A percentile compares a stretch with the other conserved stretches of the same genome.
Conservation (phyloP, 2,888 invertebrate species). For the Agrypnus murinus region DNA sequence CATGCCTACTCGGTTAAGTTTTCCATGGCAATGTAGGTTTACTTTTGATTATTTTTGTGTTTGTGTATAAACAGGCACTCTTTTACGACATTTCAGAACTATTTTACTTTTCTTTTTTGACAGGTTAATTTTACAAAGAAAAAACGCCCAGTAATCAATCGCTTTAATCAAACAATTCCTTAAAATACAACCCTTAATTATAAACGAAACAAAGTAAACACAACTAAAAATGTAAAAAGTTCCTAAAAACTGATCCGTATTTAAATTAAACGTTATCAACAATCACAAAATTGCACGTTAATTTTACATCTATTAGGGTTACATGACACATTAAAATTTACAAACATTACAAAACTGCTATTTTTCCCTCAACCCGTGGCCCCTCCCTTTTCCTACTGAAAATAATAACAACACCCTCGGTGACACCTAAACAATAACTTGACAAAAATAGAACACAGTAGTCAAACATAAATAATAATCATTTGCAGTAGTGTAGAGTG, state of each 20-base stretch:
- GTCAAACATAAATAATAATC: conserved; percentile 69
- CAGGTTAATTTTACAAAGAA: too few relatives aligned
- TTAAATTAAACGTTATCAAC: neutral
- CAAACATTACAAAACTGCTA: conserved; percentile 46
- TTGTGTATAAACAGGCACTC: too few relatives aligned
- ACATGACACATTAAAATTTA: conserved; percentile 66
- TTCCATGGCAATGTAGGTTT: too few relatives aligned
- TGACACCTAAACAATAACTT: conserved; percentile 65
- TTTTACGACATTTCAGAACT: too few relatives aligned
- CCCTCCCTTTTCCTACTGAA: conserved; percentile 52
- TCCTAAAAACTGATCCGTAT: neutral
- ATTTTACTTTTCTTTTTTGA: too few relatives aligned
- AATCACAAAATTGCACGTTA: conserved; percentile 41
- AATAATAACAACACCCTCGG: conserved; percentile 14
- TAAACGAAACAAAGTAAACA: too few relatives aligned
- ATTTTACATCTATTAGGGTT: conserved; percentile 67
- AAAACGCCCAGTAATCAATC: too few relatives aligned
- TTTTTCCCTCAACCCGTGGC: conserved; percentile 51
- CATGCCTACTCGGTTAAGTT: too few relatives aligned
- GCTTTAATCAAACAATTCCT: too few relatives aligned
- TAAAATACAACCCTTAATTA: too few relatives aligned
- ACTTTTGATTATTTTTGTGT: too few relatives aligned
- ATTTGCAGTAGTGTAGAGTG: conserved; percentile 64
- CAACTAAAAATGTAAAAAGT: too few relatives aligned
- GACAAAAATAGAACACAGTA: conserved; percentile 59